A percentile compares a stretch with the other conserved stretches of the same genome.
Conservation (phyloP, 2,113 vertebrate species). For the Papio anubis region DNA sequence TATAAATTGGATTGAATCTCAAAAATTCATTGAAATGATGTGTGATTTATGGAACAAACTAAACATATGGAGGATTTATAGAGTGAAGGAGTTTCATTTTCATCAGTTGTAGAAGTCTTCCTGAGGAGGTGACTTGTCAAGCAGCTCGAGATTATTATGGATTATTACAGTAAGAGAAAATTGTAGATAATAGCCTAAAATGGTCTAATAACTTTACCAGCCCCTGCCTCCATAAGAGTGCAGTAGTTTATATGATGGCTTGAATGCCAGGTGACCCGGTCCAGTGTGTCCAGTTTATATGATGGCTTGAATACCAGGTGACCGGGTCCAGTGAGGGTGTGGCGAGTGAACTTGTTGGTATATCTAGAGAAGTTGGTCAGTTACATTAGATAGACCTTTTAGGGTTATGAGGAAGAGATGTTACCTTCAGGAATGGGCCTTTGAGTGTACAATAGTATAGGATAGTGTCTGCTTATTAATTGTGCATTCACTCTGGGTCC, state of each 20-base stretch:
- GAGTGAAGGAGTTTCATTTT: not conserved
- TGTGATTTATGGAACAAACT: slow-evolving; percentile 23
- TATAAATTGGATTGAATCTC: not conserved
- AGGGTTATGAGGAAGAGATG: not conserved
- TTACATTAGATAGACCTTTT: not conserved
- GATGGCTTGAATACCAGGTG: not conserved
- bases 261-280: not conserved
- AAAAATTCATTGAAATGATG: not conserved
- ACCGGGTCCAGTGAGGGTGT: not conserved
- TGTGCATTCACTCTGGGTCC: not conserved
- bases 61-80: not conserved
- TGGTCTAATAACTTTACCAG: not conserved
- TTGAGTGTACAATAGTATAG: not conserved
- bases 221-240: too few species aligned
- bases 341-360: not conserved
- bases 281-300: not conserved
- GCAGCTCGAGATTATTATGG: not conserved
- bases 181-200: not conserved
- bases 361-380: not conserved
- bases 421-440: not conserved
- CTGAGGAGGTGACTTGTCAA: not conserved
- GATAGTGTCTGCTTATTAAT: not conserved
- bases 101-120: not conserved
- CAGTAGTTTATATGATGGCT: not conserved
- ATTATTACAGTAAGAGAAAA: not conserved